Base-by-base conservation (phyloP, 2,113 vertebrate species). In the Cynoglossus semilaevis region DNA sequence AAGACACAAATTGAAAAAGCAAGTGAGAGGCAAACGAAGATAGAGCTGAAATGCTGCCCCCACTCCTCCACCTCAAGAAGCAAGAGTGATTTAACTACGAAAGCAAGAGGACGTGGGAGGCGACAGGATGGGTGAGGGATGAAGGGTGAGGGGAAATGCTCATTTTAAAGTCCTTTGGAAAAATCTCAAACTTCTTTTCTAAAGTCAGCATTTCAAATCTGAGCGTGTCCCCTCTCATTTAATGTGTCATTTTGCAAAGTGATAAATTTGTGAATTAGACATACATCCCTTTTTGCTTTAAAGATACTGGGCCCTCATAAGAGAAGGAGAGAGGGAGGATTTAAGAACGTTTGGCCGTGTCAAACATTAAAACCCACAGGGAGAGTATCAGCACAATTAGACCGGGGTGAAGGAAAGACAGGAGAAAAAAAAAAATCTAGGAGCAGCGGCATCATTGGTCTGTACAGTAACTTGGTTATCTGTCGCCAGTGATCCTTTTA, bases 241-340 rank as follows among this genome's bases (percentile, higher is more conserved):
- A 91, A 91, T 88, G 89, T 85, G 88, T 85, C 88, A 85, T 90
- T 91, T 90, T 91, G 84, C 74, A 76, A 86, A 88, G 86, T 87
- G 90, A 91, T 91, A 92, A 88, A 91, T 91, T 91, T 91, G 73
- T 74, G 82, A 91, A 92, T 92, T 91, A 87, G 90, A 91, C 90
- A 91, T 91, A 90, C 89, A 89, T 84, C 81, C 82, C 38, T 85
- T 89, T 88, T 91, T 87, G 80, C 87, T 90, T 87, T 88, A 81
- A 87, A 91, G 88, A 90, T 91, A 88, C 81, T 84, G 78, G 77
- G 72, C 67, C 22, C 83, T 88, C 77, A 68, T 83, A 84, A 88
- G 90, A 77, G 86, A 86, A 77, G 83, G 80, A 84, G 77, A 82
- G 75, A 84, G 82, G 85, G 80, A 88, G 83, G 90, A 91, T 89